Evolutionary conservation across 2,888 invertebrate genomes (phyloP), one percentile per base, ranked within the genome.

Genomic region (Boloria selene): DNA sequence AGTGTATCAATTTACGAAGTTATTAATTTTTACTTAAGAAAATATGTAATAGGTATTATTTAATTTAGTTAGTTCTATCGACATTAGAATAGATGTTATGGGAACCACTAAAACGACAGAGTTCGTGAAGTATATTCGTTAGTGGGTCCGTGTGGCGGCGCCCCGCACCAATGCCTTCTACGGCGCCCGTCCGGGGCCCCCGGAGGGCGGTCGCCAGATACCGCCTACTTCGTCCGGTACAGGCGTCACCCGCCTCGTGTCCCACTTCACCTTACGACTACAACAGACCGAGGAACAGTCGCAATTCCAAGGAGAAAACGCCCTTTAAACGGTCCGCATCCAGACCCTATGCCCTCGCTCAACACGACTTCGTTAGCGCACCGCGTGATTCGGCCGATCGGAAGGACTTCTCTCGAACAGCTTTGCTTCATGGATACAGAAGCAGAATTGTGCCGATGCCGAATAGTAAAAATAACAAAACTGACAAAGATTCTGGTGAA

Each of bases 201-300:
- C 82, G 84, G 87, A 88, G 90, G 90, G 90, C 90, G 90, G 88
- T 86, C 89, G 90, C 85, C 86, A 81, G 89, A 86, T 85, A 83
- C 89, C 90, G 90, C 90, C 91, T 90, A 91, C 91, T 87, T 90
- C 88, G 90, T 90, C 90, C 87, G 90, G 90, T 89, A 90, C 89
- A 88, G 88, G 88, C 88, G 89, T 86, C 88, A 82, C 84, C 83
- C 82, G 88, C 84, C 86, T 88, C 88, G 88, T 88, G 87, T 89
- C 87, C 89, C 88, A 87, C 87, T 86, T 84, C 81, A 85, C 84
- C 66, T 71, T 65, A 61, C 82, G 82, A 38, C 84, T 82, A 77
- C 79, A 79, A 81, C 79, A 79, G 80, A 78, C 79, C 79, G 76
- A 78, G 78, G 79, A 69, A 56, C 67, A 76, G 77, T 73, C 75